phyloP scores from a whole-genome alignment of 2,888 invertebrate species.

The Cecidostiba fungosa region DNA sequence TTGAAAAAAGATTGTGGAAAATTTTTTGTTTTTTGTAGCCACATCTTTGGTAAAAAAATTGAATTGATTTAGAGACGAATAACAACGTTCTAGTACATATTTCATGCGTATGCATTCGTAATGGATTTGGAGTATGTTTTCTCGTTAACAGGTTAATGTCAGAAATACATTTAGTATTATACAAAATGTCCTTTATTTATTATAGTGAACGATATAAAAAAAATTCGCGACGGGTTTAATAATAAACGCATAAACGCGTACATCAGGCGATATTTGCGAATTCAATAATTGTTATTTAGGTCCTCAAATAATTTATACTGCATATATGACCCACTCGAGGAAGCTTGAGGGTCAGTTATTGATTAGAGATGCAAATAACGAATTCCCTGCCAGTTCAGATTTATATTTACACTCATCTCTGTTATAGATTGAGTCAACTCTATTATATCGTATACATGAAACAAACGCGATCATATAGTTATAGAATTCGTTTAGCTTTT shows the following conservation, averaged over 20 bases:
- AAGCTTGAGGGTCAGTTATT: neutral
- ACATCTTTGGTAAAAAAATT: too few relatives aligned
- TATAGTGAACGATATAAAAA: too few relatives aligned
- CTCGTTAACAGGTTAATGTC: neutral
- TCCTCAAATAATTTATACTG: neutral
- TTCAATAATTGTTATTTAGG: neutral
- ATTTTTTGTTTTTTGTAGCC: too few relatives aligned
- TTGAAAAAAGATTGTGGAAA: too few relatives aligned
- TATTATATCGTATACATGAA: neutral
- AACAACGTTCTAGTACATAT: too few relatives aligned
- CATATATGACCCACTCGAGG: neutral
- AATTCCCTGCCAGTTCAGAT: neutral
- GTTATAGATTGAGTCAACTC: neutral
- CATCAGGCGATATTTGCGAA: neutral
- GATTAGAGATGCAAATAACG: neutral
- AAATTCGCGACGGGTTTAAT: neutral
- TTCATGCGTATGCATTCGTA: too few relatives aligned
- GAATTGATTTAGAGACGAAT: too few relatives aligned
- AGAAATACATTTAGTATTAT: neutral
- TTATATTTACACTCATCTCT: neutral
- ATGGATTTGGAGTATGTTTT: neutral
- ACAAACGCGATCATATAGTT: neutral
- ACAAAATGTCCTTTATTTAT: too few relatives aligned
- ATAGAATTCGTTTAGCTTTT: neutral
- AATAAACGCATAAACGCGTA: neutral